phyloP scores from a whole-genome alignment of 1,140 invertebrate genomes.

The Hyposmocoma kahamanoa region DNA sequence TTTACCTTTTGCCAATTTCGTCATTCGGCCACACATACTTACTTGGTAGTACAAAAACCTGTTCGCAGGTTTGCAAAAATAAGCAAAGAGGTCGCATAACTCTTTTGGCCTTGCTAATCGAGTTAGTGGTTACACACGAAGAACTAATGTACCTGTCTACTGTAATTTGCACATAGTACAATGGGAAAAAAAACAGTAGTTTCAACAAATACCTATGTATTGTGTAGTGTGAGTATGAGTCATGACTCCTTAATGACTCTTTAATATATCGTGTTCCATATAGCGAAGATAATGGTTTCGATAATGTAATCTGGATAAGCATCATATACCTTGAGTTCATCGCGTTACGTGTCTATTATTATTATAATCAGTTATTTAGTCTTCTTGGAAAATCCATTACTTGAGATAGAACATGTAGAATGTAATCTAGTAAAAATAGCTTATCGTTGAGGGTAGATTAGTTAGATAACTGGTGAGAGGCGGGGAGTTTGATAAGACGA shows the following conservation, averaged over 20 bases:
- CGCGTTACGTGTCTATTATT: slow-evolving; percentile 7
- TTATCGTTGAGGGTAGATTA: slow-evolving; percentile 42
- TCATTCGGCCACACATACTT: slow-evolving; percentile 22
- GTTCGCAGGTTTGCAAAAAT: slow-evolving; percentile 42
- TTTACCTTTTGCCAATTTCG: slow-evolving; percentile 18
- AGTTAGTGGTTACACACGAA: slow-evolving; percentile 52
- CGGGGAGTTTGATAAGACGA: slow-evolving; percentile 54
- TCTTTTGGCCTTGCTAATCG: slow-evolving; percentile 61
- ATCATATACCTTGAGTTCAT: slow-evolving; percentile 11
- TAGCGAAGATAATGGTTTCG: slow-evolving; percentile 19
- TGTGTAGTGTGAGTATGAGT: not conserved
- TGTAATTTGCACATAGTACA: slow-evolving; percentile 43
- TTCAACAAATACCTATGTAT: not conserved
- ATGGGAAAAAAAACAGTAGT: slow-evolving; percentile 25
- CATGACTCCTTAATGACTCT: slow-evolving; percentile 22
- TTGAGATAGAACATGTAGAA: not conserved
- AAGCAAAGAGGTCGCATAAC: slow-evolving; percentile 60
- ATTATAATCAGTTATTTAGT: too few species aligned
- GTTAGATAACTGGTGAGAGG: slow-evolving; percentile 42
- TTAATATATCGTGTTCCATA: slow-evolving; percentile 30
- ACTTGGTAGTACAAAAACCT: slow-evolving; percentile 38
- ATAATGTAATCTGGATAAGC: slow-evolving; percentile 18
- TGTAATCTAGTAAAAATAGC: slow-evolving; percentile 34
- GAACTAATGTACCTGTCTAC: slow-evolving; percentile 43
- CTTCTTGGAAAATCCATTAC: too few species aligned